Conservation (phyloP, 2,888 invertebrate species). For the Brachyptera putata region DNA sequence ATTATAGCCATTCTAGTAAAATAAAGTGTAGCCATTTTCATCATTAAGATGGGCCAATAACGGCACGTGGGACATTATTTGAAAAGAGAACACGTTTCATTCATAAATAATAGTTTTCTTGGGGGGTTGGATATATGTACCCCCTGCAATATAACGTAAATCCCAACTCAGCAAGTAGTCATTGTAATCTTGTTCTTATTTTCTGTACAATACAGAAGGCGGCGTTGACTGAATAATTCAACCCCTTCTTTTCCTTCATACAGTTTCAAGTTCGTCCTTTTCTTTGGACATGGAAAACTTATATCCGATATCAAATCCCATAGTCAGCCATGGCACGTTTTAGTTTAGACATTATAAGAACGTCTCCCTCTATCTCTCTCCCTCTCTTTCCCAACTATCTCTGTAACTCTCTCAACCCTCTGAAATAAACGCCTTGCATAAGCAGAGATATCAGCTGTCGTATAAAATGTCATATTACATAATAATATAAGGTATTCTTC, state of each 20-base stretch:
- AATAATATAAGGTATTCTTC: no score
- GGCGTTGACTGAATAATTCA: conserved; percentile 14
- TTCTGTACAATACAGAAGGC: conserved; percentile 3
- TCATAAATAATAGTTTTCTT: conserved; percentile 24
- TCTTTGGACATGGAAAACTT: conserved; percentile 15
- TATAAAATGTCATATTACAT: conserved; percentile 13
- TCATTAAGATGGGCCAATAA: not conserved
- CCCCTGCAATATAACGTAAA: not conserved
- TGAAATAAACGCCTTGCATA: not conserved
- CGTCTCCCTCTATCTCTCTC: no score
- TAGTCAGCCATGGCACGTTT: not conserved
- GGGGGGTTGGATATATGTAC: no score
- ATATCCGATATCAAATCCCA: not conserved
- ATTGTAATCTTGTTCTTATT: not conserved
- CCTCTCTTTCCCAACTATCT: no score
- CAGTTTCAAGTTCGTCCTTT: conserved; percentile 3
- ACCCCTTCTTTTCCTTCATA: not conserved
- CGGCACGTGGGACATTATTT: not conserved
- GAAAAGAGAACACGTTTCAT: conserved; percentile 24
- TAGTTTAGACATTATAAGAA: not conserved
- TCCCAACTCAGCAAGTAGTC: not conserved
- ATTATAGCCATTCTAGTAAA: conserved; percentile 7
- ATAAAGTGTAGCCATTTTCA: conserved; percentile 16
- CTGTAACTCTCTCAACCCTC: no score
- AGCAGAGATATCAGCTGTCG: conserved; percentile 18